Evolutionary conservation across 1,140 invertebrate genomes (phyloP).

Genomic region (Arion vulgaris): DNA sequence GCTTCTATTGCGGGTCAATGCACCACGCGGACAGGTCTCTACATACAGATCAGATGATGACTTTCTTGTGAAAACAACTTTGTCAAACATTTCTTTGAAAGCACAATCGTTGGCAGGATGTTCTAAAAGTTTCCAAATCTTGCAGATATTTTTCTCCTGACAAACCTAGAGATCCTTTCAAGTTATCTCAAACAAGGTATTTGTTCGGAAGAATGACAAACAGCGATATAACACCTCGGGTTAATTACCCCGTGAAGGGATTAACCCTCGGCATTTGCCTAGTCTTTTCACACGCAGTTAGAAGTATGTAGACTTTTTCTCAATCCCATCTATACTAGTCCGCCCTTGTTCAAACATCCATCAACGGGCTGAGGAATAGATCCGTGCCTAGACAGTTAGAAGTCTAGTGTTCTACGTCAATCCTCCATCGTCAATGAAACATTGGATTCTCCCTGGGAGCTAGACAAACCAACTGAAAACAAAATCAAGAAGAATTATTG

Average conservation of each 20-base stretch:
- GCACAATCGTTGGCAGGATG: too few relatives aligned
- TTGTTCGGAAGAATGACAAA: background rate
- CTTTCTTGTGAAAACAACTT: too few relatives aligned
- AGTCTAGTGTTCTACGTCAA: background rate
- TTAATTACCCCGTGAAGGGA: background rate
- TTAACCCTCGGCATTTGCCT: background rate
- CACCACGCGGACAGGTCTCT: too few relatives aligned
- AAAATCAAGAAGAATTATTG: background rate
- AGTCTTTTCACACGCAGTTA: background rate
- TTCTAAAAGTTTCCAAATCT: too few relatives aligned
- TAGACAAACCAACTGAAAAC: background rate
- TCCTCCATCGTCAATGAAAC: background rate
- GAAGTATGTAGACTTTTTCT: background rate
- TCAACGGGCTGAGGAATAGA: background rate
- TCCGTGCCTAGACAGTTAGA: background rate
- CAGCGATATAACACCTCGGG: background rate
- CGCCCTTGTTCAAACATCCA: background rate
- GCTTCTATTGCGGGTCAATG: too few relatives aligned
- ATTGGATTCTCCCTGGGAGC: background rate
- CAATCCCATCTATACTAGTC: background rate
- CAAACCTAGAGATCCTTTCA: too few relatives aligned
- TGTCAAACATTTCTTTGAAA: too few relatives aligned
- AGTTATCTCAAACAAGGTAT: background rate
- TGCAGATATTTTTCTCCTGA: too few relatives aligned
- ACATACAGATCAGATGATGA: too few relatives aligned